A percentile compares a stretch with the other conserved stretches of the same genome.
phyloP scores from a whole-genome alignment of 92 coral and sea anemone species.

The Palythoa grandis region DNA sequence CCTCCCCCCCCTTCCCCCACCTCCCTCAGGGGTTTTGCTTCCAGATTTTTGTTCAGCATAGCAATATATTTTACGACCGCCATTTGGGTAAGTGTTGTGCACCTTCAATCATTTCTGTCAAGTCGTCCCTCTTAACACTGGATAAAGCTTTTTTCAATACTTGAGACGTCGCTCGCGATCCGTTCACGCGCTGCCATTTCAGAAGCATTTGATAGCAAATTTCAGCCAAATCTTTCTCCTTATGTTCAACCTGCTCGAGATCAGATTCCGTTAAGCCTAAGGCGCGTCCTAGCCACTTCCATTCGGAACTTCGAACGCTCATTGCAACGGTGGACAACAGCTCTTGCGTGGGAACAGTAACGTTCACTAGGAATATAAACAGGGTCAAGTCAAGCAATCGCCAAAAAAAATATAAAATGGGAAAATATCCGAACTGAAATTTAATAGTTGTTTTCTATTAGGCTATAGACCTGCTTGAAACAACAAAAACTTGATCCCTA shows the following conservation, averaged over 20 bases:
- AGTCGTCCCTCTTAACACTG: conserved; percentile 38
- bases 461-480: no score
- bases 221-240: conserved; percentile 39
- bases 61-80: neutral
- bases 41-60: no score
- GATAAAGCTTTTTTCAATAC: conserved; percentile 43
- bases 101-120: conserved; percentile 33
- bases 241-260: conserved; percentile 44
- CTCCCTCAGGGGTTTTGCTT: no score
- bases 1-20: no score
- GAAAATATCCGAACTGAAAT: no score
- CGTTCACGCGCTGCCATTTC: conserved; percentile 40
- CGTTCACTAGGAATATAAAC: neutral
- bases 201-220: conserved; percentile 47
- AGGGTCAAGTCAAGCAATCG: neutral
- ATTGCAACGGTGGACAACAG: neutral
- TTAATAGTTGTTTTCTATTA: no score
- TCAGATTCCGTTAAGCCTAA: conserved; percentile 31
- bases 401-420: neutral
- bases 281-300: conserved; percentile 49
- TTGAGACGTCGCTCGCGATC: conserved; percentile 22
- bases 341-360: neutral
- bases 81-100: neutral
- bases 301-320: neutral
- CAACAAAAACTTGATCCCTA: no score